phyloP scores from a whole-genome alignment of 2,888 invertebrate species.

The Cenopis cana region DNA sequence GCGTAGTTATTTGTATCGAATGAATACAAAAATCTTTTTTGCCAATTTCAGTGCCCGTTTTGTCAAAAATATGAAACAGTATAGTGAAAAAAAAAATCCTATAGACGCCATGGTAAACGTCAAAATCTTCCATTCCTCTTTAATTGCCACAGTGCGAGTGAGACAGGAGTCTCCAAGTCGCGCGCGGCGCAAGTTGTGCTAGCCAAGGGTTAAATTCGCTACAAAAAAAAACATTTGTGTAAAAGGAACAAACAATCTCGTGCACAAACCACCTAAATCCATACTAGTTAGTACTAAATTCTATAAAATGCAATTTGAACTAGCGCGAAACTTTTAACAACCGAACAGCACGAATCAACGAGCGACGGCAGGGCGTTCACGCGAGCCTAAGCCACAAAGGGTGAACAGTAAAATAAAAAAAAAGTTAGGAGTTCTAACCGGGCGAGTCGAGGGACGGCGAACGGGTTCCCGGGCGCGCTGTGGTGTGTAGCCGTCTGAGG shows the following conservation, averaged over 20 bases:
- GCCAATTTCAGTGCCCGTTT: not conserved
- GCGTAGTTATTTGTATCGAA: conserved; percentile 25
- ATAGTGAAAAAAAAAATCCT: too few species aligned
- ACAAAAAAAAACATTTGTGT: not conserved
- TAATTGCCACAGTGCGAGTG: too few species aligned
- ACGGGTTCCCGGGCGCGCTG: conserved; percentile 73
- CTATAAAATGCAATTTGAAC: conserved; percentile 52
- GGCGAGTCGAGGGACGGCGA: conserved; percentile 76
- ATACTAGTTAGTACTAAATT: conserved; percentile 46
- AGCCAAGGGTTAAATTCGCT: not conserved
- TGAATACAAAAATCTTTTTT: not conserved
- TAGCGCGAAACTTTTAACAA: conserved; percentile 66
- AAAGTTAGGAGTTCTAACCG: conserved; percentile 83
- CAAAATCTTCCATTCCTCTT: too few species aligned
- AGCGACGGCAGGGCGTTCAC: conserved; percentile 71
- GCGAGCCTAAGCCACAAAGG: conserved; percentile 79
- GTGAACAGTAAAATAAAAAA: conserved; percentile 74
- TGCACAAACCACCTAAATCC: conserved; percentile 32
- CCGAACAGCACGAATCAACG: conserved; percentile 48
- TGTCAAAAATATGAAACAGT: not conserved
- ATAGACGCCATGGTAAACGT: too few species aligned
- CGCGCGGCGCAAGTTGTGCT: too few species aligned
- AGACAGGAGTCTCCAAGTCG: too few species aligned
- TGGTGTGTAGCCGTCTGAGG: conserved; percentile 61
- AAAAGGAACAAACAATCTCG: conserved; percentile 9